Evolutionary conservation across 2,888 invertebrate species (phyloP).

Genomic region (Spilarctia lutea): DNA sequence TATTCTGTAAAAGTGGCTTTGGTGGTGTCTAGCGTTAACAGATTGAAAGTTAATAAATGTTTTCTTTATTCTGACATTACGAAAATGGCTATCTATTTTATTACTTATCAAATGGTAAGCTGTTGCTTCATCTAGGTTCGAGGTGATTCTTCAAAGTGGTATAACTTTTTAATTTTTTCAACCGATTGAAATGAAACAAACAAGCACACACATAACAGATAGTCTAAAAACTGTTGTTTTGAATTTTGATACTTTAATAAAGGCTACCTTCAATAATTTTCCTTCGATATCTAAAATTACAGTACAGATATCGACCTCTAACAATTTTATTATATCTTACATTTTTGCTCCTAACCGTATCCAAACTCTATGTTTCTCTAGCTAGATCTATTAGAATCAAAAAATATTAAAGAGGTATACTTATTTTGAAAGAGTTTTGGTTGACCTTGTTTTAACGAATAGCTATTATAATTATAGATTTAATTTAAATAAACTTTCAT

Average conservation of each 20-base stretch:
- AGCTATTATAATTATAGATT: not conserved
- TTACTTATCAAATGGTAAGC: not conserved
- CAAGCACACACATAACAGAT: too few relatives aligned
- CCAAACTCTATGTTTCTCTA: not conserved
- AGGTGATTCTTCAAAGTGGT: too few relatives aligned
- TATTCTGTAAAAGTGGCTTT: constrained; percentile 24
- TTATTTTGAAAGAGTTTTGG: not conserved
- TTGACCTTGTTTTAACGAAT: not conserved
- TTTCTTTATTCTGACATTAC: not conserved
- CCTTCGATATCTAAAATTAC: too few relatives aligned
- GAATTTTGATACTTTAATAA: too few relatives aligned
- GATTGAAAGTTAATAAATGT: constrained; percentile 49
- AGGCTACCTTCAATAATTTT: too few relatives aligned
- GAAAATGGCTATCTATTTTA: not conserved
- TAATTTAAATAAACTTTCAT: not conserved
- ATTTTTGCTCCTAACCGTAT: not conserved
- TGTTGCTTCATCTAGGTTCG: not conserved
- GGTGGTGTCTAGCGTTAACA: constrained; percentile 53
- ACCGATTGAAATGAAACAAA: too few relatives aligned
- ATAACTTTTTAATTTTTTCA: too few relatives aligned
- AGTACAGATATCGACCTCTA: too few relatives aligned
- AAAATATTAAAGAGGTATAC: not conserved
- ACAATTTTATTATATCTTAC: not conserved
- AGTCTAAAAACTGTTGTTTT: not conserved
- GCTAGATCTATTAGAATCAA: not conserved